Percentiles rank a stretch among this genome's conserved stretches.
Evolutionary conservation across 2,888 invertebrate genomes (phyloP).

Genomic region (Synergus japonicus): DNA sequence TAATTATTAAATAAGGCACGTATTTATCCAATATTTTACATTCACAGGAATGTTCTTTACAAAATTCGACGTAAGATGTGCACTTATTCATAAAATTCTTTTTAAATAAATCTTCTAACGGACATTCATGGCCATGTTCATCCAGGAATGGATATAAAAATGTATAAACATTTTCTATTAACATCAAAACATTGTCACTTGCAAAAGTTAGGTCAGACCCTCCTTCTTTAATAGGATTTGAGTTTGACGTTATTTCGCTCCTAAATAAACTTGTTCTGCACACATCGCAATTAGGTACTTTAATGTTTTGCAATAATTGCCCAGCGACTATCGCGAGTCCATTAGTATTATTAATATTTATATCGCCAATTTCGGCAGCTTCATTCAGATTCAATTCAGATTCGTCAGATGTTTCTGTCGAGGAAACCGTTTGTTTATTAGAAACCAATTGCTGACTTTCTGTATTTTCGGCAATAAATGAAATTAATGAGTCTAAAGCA

Average conservation of each 20-base stretch:
- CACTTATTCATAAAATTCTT: background rate
- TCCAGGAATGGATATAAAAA: background rate
- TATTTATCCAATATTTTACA: background rate
- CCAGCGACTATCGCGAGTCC: too few relatives aligned
- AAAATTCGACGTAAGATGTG: background rate
- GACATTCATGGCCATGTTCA: background rate
- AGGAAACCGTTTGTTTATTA: too few relatives aligned
- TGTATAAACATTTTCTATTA: background rate
- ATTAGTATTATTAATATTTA: too few relatives aligned
- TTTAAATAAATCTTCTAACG: background rate
- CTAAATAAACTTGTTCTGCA: too few relatives aligned
- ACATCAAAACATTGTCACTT: background rate
- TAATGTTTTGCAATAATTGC: too few relatives aligned
- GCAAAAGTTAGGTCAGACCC: background rate
- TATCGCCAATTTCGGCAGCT: too few relatives aligned
- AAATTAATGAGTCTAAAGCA: slow-evolving; percentile 5
- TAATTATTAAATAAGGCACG: background rate
- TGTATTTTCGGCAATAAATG: background rate
- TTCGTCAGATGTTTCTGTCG: too few relatives aligned
- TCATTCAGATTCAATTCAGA: too few relatives aligned
- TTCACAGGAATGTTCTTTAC: background rate
- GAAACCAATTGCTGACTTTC: background rate
- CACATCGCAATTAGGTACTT: too few relatives aligned
- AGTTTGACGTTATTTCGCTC: too few relatives aligned
- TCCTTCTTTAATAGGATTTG: too few relatives aligned